Evolutionary conservation across 2,113 vertebrate genomes (phyloP).

Genomic region (Gasterosteus nipponicus): DNA sequence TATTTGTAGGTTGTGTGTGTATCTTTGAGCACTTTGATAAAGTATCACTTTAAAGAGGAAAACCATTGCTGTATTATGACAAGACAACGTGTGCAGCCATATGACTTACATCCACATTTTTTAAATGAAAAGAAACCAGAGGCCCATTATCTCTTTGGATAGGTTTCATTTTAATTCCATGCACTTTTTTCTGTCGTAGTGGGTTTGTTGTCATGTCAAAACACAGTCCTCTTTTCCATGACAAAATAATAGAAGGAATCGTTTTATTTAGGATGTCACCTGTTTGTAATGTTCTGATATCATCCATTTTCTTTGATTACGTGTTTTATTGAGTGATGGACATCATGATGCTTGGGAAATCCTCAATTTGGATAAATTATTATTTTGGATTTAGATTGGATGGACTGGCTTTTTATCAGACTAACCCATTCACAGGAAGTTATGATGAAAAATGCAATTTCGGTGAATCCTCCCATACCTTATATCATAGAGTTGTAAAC

Average conservation of each 20-base stretch:
- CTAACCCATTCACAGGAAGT: background rate
- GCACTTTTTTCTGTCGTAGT: background rate
- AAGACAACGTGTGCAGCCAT: background rate
- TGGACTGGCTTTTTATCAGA: background rate
- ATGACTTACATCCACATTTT: constrained; percentile 17
- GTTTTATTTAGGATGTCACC: background rate
- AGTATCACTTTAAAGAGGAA: background rate
- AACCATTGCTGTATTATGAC: background rate
- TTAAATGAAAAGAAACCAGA: constrained; percentile 10
- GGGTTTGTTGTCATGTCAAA: background rate
- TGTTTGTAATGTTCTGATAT: background rate
- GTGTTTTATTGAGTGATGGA: background rate
- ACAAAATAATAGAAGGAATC: background rate
- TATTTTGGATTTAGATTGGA: too few relatives aligned
- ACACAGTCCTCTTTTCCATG: background rate
- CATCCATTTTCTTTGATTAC: background rate
- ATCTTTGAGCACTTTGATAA: background rate
- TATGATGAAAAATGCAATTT: background rate
- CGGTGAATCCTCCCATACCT: background rate
- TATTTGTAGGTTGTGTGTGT: background rate
- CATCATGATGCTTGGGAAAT: background rate
- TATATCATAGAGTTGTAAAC: background rate
- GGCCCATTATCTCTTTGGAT: background rate
- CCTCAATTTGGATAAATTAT: background rate
- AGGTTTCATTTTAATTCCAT: background rate